phyloP scores from a whole-genome alignment of 1,140 invertebrate species.

The Odontomachus brunneus region DNA sequence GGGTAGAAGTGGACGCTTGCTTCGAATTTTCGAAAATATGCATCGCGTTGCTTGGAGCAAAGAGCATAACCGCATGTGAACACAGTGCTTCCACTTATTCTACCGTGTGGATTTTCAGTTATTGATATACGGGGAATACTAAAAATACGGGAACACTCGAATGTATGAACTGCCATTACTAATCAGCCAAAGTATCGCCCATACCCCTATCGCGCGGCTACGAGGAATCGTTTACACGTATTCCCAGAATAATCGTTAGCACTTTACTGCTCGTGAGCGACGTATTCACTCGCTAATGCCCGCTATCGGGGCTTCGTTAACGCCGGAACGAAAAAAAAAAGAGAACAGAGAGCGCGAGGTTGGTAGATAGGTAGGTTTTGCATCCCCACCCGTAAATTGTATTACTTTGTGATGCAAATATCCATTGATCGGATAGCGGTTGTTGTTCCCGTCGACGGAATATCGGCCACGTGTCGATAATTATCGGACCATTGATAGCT shows the following conservation, averaged over 20 bases:
- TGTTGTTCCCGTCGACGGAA: neutral
- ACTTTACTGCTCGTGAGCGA: constrained; percentile 46
- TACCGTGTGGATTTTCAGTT: neutral
- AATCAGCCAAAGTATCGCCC: constrained; percentile 31
- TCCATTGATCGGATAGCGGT: constrained; percentile 16
- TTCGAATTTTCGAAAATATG: too few relatives aligned
- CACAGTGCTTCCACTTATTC: too few relatives aligned
- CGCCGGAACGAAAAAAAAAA: neutral
- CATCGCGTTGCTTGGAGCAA: too few relatives aligned
- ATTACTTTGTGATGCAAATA: constrained; percentile 47
- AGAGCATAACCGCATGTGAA: too few relatives aligned
- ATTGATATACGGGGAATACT: neutral
- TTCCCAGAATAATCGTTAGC: constrained; percentile 44
- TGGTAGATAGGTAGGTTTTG: neutral
- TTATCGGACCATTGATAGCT: constrained; percentile 24
- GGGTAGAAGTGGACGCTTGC: too few relatives aligned
- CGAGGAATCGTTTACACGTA: constrained; percentile 25
- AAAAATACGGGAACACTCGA: neutral
- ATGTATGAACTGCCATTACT: neutral
- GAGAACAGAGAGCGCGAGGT: neutral
- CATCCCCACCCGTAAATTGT: constrained; percentile 10
- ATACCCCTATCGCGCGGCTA: neutral
- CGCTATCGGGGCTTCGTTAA: constrained; percentile 46
- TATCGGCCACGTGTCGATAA: neutral
- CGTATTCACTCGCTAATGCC: constrained; percentile 38